Evolutionary conservation across 1,140 invertebrate species (phyloP).

Genomic region (Drosophila nigromelanica): DNA sequence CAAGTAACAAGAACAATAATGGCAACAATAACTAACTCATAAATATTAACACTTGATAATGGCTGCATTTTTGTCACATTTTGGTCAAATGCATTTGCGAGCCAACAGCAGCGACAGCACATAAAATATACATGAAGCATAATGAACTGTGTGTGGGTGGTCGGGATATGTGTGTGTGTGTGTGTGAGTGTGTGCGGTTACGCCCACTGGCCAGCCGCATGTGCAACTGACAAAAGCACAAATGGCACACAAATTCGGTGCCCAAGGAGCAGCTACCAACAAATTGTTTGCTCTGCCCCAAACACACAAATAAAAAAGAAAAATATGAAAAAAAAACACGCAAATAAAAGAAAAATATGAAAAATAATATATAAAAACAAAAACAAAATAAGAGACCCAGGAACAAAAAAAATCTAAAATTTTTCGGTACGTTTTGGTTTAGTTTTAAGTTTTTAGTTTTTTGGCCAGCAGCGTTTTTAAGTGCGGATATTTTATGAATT

Average conservation of each 20-base stretch:
- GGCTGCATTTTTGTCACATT: slow-evolving; percentile 38
- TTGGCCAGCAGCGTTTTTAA: slow-evolving; percentile 55
- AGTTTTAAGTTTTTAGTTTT: slow-evolving; percentile 54
- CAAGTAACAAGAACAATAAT: slow-evolving; percentile 23
- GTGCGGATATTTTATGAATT: slow-evolving; percentile 81
- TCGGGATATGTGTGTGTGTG: neutral
- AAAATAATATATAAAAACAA: slow-evolving; percentile 20
- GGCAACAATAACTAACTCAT: slow-evolving; percentile 33
- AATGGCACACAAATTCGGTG: slow-evolving; percentile 42
- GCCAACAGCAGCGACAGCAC: slow-evolving; percentile 15
- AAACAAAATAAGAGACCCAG: slow-evolving; percentile 4
- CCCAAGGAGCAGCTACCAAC: slow-evolving; percentile 16
- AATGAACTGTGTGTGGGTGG: slow-evolving; percentile 45
- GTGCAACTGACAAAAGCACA: slow-evolving; percentile 76
- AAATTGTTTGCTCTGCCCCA: slow-evolving; percentile 65
- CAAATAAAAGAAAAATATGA: slow-evolving; percentile 58
- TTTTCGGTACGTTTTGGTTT: slow-evolving; percentile 23
- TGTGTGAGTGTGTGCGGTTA: slow-evolving; percentile 7
- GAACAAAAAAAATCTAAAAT: neutral
- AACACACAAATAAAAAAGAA: slow-evolving; percentile 40
- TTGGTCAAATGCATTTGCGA: slow-evolving; percentile 35
- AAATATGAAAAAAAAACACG: slow-evolving; percentile 24
- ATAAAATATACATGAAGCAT: slow-evolving; percentile 62
- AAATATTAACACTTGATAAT: slow-evolving; percentile 55
- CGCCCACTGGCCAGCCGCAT: slow-evolving; percentile 51